Base-by-base conservation (phyloP, 92 coral and sea anemone species). In the Diadumene lineata region DNA sequence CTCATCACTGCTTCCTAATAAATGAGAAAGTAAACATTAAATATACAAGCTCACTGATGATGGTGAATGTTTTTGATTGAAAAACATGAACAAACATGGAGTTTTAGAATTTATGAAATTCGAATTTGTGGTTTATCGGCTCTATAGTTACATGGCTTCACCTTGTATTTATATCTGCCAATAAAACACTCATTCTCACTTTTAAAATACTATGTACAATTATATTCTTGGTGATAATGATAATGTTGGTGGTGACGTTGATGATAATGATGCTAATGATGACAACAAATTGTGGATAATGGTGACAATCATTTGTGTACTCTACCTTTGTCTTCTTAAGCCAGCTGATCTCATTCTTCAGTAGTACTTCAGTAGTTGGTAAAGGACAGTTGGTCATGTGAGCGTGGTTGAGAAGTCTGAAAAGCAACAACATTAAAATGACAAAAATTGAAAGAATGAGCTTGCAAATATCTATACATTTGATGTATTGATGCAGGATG, bases 241-340 rank as follows among this genome's bases (percentile, higher is more conserved):
- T 23, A 21, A 53, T 53, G 60, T 15, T 53, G 60, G 18, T 53
- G 6, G 18, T 53, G 60, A 23, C 19, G 18, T 15, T 53, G 60
- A 53, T 53, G n/a, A 23, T 13, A 15, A n/a, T n/a, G 8, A 53
- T 53, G 60, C 4, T 16, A 21, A 15, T 53, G 18, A 21, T 53
- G 60, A 21, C 60, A 21, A 53, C 24, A 21, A 53, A 23, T 15
- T 53, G 60, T 15, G 10, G 18, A 21, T 53, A 21, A 53, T 53
- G 60, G 19, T 53, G 60, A 53, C 19, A 23, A 21, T 53, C n/a
- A 53, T 53, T n/a, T n/a, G n/a, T n/a, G 51, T 8, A 8, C 10
- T 8, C 17, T 77, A 96, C 99, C 99, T 96, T 96, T 18, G 93
- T 88, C 80, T 92, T 96, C 84, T 96, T 92, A 7, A 96, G 76